phyloP scores from a whole-genome alignment of 2,797 vertebrate genomes.

The Denticeps clupeoides region DNA sequence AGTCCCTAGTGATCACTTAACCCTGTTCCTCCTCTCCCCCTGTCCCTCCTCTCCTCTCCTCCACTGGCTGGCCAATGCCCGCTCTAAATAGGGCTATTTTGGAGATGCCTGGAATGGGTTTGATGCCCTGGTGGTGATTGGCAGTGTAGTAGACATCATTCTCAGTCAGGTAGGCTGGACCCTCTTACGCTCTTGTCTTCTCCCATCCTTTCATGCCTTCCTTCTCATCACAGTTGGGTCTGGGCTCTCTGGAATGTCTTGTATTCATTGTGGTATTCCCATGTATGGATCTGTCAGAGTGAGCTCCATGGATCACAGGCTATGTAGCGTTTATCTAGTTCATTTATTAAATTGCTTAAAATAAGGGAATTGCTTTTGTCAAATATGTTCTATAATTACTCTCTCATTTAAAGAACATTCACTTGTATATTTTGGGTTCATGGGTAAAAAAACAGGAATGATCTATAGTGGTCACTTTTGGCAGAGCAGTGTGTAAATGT shows the following conservation, averaged over 20 bases:
- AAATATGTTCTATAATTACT: no score
- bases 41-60: slow-evolving; percentile 7
- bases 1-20: not conserved
- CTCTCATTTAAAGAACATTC: no score
- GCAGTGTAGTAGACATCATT: slow-evolving; percentile 99
- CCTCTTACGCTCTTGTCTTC: slow-evolving; percentile 22
- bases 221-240: slow-evolving; percentile 39
- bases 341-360: no score
- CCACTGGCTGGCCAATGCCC: slow-evolving; percentile 54
- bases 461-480: slow-evolving; percentile 8
- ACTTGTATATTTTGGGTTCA: no score
- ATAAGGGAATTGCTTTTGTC: no score
- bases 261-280: not conserved
- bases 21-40: slow-evolving; percentile 7
- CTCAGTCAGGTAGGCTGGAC: slow-evolving; percentile 95
- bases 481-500: slow-evolving; percentile 3
- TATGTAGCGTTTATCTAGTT: no score
- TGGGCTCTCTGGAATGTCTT: slow-evolving; percentile 12
- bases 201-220: slow-evolving; percentile 55
- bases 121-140: slow-evolving; percentile 98
- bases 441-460: no score
- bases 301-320: slow-evolving; percentile 11
- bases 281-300: slow-evolving; percentile 5
- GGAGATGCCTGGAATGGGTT: slow-evolving; percentile 98
- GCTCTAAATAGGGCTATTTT: slow-evolving; percentile 89